These are phyloP conservation scores for Ctena decussata DNA, from an alignment of 2,888 invertebrate species.

Conservation along the genomic window DNA sequence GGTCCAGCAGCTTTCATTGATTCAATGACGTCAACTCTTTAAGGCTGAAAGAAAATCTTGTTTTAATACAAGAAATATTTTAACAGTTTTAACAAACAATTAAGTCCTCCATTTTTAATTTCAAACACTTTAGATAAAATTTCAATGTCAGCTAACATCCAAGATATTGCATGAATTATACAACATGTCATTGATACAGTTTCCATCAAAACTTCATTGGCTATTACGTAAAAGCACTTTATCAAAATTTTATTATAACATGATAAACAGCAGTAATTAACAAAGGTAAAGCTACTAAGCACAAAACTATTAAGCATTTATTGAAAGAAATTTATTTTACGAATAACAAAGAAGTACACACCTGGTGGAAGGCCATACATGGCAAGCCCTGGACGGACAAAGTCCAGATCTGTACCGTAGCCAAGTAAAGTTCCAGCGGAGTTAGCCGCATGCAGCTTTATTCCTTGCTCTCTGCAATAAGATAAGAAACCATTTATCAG, in stretches of 20 bases:
- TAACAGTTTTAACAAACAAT: neutral
- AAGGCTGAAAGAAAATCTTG: neutral
- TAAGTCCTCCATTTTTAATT: neutral
- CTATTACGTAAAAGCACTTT: too few species aligned
- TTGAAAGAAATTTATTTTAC: too few species aligned
- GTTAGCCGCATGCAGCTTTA: conserved; percentile 72
- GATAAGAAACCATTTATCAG: neutral
- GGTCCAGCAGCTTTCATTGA: neutral
- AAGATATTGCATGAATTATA: neutral
- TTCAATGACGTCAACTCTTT: conserved; percentile 7
- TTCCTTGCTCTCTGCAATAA: conserved; percentile 54
- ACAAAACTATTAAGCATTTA: too few species aligned
- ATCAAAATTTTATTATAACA: too few species aligned
- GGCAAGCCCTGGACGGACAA: conserved; percentile 73
- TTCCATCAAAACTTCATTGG: too few species aligned
- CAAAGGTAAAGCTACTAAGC: too few species aligned
- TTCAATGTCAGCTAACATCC: neutral
- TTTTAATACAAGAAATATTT: conserved; percentile 3
- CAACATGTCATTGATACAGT: neutral
- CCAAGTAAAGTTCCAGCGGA: conserved; percentile 74
- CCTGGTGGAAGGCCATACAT: conserved; percentile 76
- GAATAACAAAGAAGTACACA: conserved; percentile 17
- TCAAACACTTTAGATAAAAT: neutral
- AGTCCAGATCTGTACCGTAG: conserved; percentile 73
- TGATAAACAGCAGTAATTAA: too few species aligned